These are phyloP conservation scores for Scaptomyza flava DNA, from an alignment of 2,888 invertebrate species.

Conservation along the genomic window DNA sequence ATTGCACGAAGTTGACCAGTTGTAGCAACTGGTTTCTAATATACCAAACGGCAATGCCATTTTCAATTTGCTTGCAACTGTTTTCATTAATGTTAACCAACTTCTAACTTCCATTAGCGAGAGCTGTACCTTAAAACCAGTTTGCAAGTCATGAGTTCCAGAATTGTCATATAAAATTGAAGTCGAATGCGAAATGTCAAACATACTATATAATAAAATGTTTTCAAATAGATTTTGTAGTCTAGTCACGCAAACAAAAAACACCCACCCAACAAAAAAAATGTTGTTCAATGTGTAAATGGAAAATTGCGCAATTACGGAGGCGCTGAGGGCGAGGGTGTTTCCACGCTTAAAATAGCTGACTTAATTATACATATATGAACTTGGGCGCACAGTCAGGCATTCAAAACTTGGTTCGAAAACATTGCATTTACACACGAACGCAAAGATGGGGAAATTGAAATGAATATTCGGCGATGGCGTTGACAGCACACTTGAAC, in stretches of 20 bases:
- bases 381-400: conserved; percentile 53
- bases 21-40: conserved; percentile 42
- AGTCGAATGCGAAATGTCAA: conserved; percentile 18
- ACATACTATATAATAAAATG: conserved; percentile 2
- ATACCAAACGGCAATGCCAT: conserved; percentile 29
- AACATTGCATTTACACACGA: conserved; percentile 52
- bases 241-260: conserved; percentile 44
- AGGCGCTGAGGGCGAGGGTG: background rate
- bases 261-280: conserved; percentile 20
- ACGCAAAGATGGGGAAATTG: conserved; percentile 8
- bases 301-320: conserved; percentile 62
- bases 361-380: conserved; percentile 63
- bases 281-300: conserved; percentile 46
- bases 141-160: conserved; percentile 1
- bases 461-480: conserved; percentile 28
- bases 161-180: background rate
- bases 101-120: conserved; percentile 29
- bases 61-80: conserved; percentile 46
- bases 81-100: conserved; percentile 5
- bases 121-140: conserved; percentile 42
- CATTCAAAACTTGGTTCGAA: conserved; percentile 40
- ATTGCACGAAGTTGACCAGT: conserved; percentile 62
- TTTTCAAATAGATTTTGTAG: conserved; percentile 29
- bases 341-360: conserved; percentile 53
- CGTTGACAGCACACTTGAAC: conserved; percentile 65